Conservation (phyloP, 2,888 invertebrate species). For the Pharmacophagus antenor region DNA sequence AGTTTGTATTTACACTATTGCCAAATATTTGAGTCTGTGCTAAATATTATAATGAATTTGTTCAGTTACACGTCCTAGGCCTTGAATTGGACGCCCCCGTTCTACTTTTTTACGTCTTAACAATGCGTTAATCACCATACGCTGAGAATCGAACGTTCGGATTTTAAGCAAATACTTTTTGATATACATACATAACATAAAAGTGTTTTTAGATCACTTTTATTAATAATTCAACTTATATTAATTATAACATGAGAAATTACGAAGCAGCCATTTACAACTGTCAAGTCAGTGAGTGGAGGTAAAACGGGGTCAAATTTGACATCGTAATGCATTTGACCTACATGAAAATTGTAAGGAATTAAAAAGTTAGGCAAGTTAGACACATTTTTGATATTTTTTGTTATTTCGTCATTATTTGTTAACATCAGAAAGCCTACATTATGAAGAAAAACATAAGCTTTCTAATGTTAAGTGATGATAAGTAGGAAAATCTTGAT, state of each 20-base stretch:
- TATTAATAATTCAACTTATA: constrained; percentile 5
- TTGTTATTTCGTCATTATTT: neutral
- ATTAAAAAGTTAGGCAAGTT: constrained; percentile 57
- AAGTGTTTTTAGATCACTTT: too few relatives aligned
- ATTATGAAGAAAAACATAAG: neutral
- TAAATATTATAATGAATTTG: constrained; percentile 57
- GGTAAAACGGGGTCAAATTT: constrained; percentile 68
- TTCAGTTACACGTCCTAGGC: constrained; percentile 62
- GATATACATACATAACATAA: neutral
- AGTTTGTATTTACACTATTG: constrained; percentile 11
- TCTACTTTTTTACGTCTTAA: constrained; percentile 74
- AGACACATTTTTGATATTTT: constrained; percentile 15
- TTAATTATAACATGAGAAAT: constrained; percentile 27
- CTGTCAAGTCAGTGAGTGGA: constrained; percentile 38
- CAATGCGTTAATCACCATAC: constrained; percentile 68
- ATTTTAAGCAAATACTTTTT: constrained; percentile 21
- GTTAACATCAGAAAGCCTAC: too few relatives aligned
- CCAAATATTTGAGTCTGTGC: constrained; percentile 26
- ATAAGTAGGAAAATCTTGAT: neutral
- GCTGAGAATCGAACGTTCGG: constrained; percentile 33
- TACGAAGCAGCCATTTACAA: constrained; percentile 34
- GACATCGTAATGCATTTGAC: constrained; percentile 73
- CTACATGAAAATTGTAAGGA: constrained; percentile 62
- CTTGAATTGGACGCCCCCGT: constrained; percentile 73
- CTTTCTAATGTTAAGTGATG: neutral